Conservation (phyloP, 2,797 vertebrate genomes). For the Gymnopithys bicolor region DNA sequence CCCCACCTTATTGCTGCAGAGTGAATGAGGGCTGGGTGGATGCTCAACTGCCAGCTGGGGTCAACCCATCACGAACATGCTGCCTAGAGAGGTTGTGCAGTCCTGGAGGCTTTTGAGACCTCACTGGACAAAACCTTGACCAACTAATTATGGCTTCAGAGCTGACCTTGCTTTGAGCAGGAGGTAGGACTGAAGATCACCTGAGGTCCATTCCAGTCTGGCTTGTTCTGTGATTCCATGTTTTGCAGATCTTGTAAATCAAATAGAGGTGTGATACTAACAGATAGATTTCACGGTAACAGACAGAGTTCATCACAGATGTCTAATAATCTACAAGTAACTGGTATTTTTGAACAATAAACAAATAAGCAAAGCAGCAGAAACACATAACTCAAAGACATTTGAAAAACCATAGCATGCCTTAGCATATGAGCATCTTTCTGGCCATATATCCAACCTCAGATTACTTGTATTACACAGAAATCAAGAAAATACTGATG, state of each 20-base stretch:
- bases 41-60: background rate
- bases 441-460: background rate
- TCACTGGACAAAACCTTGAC: background rate
- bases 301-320: background rate
- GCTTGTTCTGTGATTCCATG: background rate
- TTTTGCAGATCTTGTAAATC: background rate
- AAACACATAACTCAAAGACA: background rate
- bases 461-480: background rate
- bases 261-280: background rate
- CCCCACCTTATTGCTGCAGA: background rate
- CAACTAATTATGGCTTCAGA: fast-evolving
- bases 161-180: background rate
- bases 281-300: background rate
- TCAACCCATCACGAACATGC: background rate
- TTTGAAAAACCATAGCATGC: background rate
- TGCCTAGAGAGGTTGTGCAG: background rate
- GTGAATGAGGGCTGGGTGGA: background rate
- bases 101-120: background rate
- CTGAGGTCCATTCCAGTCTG: background rate
- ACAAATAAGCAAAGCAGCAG: background rate
- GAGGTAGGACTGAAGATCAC: background rate
- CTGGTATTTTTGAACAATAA: background rate
- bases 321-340: background rate
- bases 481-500: background rate
- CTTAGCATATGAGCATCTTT: background rate